phyloP scores from a whole-genome alignment of 2,888 invertebrate species.

The Erannis defoliaria region DNA sequence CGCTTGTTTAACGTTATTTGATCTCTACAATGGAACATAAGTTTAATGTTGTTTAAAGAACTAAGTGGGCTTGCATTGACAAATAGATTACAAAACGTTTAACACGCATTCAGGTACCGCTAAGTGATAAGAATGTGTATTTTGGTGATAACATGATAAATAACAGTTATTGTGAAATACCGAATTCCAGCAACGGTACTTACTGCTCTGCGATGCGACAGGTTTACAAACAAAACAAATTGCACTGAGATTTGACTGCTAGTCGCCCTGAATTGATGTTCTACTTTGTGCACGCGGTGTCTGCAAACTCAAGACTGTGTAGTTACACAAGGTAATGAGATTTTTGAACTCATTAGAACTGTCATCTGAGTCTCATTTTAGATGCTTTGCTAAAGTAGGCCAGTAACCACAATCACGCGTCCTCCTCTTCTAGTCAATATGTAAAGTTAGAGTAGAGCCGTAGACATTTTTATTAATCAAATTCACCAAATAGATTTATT shows the following conservation, averaged over 20 bases:
- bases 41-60: conserved; percentile 27
- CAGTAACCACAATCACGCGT: conserved; percentile 48
- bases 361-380: conserved; percentile 45
- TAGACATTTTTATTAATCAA: conserved; percentile 62
- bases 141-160: conserved; percentile 13
- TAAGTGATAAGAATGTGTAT: conserved; percentile 23
- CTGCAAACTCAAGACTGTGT: conserved; percentile 25
- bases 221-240: conserved; percentile 30
- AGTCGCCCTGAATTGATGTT: conserved; percentile 33
- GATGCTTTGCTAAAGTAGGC: conserved; percentile 55
- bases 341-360: conserved; percentile 37
- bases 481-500: conserved; percentile 57
- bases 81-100: conserved; percentile 13
- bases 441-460: conserved; percentile 57
- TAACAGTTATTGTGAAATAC: conserved; percentile 8
- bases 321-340: conserved; percentile 38
- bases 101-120: not conserved
- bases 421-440: conserved; percentile 59
- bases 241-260: conserved; percentile 32
- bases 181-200: conserved; percentile 23
- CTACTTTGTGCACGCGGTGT: conserved; percentile 31
- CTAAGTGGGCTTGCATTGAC: not conserved
- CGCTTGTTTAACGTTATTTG: conserved; percentile 32
- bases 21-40: conserved; percentile 25
- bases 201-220: conserved; percentile 4